phyloP scores from a whole-genome alignment of 2,113 vertebrate genomes.

The Geococcyx californianus region DNA sequence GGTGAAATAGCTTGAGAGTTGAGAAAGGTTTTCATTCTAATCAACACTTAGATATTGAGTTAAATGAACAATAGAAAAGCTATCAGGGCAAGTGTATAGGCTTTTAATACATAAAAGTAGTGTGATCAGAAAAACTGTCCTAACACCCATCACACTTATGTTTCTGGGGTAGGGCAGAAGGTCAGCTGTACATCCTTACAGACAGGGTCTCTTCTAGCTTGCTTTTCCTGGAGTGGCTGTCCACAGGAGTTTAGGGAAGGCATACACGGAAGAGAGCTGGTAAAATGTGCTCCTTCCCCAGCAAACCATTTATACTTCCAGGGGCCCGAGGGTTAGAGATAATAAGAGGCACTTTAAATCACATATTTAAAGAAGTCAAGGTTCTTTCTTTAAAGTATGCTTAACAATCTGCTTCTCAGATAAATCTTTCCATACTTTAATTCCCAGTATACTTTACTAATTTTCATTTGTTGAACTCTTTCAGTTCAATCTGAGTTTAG shows the following conservation, averaged over 20 bases:
- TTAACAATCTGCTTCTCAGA: background rate
- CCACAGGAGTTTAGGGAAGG: background rate
- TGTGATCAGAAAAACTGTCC: background rate
- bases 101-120: background rate
- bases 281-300: background rate
- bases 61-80: background rate
- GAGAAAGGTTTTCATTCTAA: background rate
- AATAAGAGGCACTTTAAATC: background rate
- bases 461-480: background rate
- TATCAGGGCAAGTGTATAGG: background rate
- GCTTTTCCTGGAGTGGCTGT: background rate
- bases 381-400: background rate
- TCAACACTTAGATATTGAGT: background rate
- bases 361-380: background rate
- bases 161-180: background rate
- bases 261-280: background rate
- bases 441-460: background rate
- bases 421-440: background rate
- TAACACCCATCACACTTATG: fast-evolving
- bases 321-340: background rate
- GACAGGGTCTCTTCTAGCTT: background rate
- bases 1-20: background rate
- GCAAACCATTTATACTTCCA: background rate
- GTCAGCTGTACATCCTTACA: background rate
- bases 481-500: constrained; percentile 50